Base-by-base conservation (phyloP, 2,888 invertebrate species). In the Harmothoe impar region DNA sequence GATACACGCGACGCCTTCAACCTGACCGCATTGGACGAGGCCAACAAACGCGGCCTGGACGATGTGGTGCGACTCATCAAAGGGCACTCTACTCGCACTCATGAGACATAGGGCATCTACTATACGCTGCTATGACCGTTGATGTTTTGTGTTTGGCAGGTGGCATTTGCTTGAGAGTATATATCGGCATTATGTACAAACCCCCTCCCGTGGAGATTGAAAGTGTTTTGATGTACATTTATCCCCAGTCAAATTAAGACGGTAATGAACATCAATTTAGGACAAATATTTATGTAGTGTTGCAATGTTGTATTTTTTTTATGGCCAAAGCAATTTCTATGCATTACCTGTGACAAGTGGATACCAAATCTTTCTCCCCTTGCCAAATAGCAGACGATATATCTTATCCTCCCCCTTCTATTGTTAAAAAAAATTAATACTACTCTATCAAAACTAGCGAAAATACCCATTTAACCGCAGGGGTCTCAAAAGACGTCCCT, bases 11-110 rank as follows among this genome's bases (percentile, higher is more conserved):
- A 89, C 35, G 20, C n/a, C 33, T 68, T 68, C 35, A 23, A 33
- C 35, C 43, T 68, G 20, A 93, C 94, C 17, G 91, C 94, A 0
- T 15, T 91, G 51, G 91, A 91, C 33, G 92, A 93, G 52, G 93
- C 94, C 31, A 33, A 68, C 3, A 86, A 86, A 25, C 17, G 54
- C 25, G 86, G 29, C 29, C 52, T 54, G 20, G 23, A 20, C 17
- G 86, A 86, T 29, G 25, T 86, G 52, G 7, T 86, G 20, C 51
- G 25, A 17, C 25, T 51, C n/a, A 10, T 84, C n/a, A 15, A 43
- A 43, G 78, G 62, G 3, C 62, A 7, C 12, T 62, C 62, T n/a
- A 3, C 3, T n/a, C 20, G n/a, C 62, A 62, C 62, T 62, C 62
- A 3, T n/a, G 62, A 62, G 20, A 20, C 62, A n/a, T 62, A 62